Base-by-base conservation (phyloP, 2,888 invertebrate genomes). In the Pristionchus fissidentatus region DNA sequence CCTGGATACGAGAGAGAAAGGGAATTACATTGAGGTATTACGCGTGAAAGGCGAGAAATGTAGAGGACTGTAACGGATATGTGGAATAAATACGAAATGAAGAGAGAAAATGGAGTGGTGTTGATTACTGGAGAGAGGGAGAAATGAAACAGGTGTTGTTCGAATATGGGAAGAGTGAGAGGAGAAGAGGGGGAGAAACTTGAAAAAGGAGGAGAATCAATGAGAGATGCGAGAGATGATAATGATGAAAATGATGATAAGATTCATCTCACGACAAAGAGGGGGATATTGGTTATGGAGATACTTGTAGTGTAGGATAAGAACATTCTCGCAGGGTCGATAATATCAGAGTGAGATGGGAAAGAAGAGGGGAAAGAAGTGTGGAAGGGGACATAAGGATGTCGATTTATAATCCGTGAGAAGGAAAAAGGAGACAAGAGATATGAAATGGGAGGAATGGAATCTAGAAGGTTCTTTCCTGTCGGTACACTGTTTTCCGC, bases 61-160 rank as follows among this genome's bases (percentile, higher is more conserved):
- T 66, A 66, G 66, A 66, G 66, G 66, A 66, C 38, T 66, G 66
- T 66, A 0, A n/a, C n/a, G n/a, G n/a, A n/a, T n/a, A n/a, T n/a
- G n/a, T n/a, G n/a, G n/a, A n/a, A n/a, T n/a, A n/a, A n/a, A n/a
- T n/a, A n/a, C n/a, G n/a, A n/a, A n/a, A n/a, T n/a, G n/a, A n/a
- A n/a, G n/a, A n/a, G 10, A 66, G 35, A 41, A 22, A 66, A 38
- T 66, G 66, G 41, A 66, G 66, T 66, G 66, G 66, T 66, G n/a
- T n/a, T n/a, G n/a, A n/a, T n/a, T n/a, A n/a, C n/a, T n/a, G n/a
- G n/a, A n/a, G n/a, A n/a, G n/a, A n/a, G n/a, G n/a, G n/a, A n/a
- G n/a, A n/a, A n/a, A n/a, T n/a, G n/a, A n/a, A n/a, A n/a, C n/a
- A n/a, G n/a, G n/a, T n/a, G n/a, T n/a, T n/a, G n/a, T n/a, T n/a